Conservation (phyloP, 2,113 vertebrate genomes). For the Vidua macroura region DNA sequence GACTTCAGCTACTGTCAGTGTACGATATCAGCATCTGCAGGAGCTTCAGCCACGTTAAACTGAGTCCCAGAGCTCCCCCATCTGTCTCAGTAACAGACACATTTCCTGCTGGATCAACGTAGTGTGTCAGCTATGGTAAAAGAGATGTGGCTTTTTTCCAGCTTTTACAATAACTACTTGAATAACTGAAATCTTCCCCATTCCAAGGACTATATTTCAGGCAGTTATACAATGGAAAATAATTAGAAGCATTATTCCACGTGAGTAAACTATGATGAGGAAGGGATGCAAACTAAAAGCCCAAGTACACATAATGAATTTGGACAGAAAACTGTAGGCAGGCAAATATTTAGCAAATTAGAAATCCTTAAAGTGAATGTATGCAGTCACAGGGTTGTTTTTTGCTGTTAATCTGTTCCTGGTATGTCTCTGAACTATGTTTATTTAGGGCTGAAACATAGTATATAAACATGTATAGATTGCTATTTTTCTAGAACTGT, state of each 20-base stretch:
- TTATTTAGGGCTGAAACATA: neutral
- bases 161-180: constrained; percentile 40
- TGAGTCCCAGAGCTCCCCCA: constrained; percentile 82
- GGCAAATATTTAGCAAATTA: neutral
- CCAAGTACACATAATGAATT: neutral
- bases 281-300: neutral
- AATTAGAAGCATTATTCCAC: neutral
- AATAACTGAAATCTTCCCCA: neutral
- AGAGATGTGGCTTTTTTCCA: constrained; percentile 5
- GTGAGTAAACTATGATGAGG: neutral
- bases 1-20: constrained; percentile 71
- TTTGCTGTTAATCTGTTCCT: neutral
- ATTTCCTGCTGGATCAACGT: constrained; percentile 64
- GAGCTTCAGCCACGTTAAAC: constrained; percentile 28
- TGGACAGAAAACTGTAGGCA: neutral
- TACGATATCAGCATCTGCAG: constrained; percentile 1
- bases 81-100: constrained; percentile 72
- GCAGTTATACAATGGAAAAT: constrained; percentile 14
- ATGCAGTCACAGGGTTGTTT: neutral
- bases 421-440: neutral
- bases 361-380: neutral
- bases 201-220: neutral
- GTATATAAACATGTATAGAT: neutral
- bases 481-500: neutral
- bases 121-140: constrained; percentile 28